Percentiles rank a stretch among this genome's conserved stretches.
phyloP scores from a whole-genome alignment of 2,113 vertebrate genomes.

The Aphyosemion australe region DNA sequence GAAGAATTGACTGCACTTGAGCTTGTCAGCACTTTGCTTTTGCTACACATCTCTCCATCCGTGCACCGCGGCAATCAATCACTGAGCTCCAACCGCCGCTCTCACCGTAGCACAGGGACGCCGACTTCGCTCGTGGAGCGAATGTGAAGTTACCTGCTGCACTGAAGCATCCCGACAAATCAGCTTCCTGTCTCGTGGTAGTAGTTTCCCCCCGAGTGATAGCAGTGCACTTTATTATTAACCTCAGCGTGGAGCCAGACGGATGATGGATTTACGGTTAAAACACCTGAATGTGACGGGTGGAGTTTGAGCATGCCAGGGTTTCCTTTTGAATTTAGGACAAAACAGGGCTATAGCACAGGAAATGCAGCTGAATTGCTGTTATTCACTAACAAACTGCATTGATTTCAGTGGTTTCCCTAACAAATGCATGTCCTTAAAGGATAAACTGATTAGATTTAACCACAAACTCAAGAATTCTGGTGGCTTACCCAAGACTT shows the following conservation, averaged over 20 bases:
- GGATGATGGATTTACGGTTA: constrained; percentile 2
- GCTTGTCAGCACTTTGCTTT: not conserved
- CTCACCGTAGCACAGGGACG: constrained; percentile 1
- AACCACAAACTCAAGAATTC: no score
- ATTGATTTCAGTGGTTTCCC: no score
- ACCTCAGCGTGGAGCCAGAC: constrained; percentile 10
- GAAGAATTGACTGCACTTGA: constrained; percentile 26
- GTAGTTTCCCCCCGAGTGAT: not conserved
- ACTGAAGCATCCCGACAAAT: constrained; percentile 47
- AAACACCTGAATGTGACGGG: not conserved
- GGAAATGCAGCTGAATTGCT: no score
- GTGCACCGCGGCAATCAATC: constrained; percentile 17
- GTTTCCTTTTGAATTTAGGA: not conserved
- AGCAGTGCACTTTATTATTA: not conserved
- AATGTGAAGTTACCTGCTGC: constrained; percentile 29
- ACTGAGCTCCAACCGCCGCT: not conserved
- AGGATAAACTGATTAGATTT: no score
- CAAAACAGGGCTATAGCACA: no score
- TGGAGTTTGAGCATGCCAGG: not conserved
- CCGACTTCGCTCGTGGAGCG: constrained; percentile 11
- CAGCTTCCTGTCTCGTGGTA: constrained; percentile 2
- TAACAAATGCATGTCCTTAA: no score
- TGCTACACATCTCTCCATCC: constrained; percentile 8
- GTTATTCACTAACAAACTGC: no score
- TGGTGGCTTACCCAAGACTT: no score